Conservation (phyloP, 2,113 vertebrate genomes). For the Puffinus mauretanicus region DNA sequence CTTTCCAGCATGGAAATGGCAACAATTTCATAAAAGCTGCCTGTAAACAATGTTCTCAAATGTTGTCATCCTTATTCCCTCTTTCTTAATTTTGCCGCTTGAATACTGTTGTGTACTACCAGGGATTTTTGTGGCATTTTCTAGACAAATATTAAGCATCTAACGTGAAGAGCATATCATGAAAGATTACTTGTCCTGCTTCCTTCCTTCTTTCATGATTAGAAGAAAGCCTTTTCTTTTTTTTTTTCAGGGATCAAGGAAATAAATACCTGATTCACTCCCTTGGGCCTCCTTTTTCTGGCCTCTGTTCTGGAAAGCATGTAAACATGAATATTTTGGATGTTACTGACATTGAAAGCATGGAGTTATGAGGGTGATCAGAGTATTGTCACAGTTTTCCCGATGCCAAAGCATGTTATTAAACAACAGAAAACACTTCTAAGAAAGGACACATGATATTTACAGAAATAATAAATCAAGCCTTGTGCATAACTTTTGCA, state of each 20-base stretch:
- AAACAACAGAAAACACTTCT: slow-evolving; percentile 37
- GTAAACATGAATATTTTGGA: background rate
- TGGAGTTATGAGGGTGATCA: background rate
- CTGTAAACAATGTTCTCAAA: background rate
- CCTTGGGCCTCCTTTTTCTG: background rate
- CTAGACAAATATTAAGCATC: background rate
- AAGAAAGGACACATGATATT: background rate
- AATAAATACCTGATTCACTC: background rate
- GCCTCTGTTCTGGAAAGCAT: background rate
- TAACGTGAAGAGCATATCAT: background rate
- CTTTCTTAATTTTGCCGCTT: background rate
- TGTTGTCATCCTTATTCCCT: background rate
- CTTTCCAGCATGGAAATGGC: background rate
- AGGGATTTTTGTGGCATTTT: background rate
- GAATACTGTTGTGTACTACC: background rate
- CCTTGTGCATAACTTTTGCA: background rate
- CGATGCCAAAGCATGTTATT: background rate
- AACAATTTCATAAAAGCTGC: background rate
- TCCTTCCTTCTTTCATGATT: background rate
- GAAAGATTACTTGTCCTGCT: background rate
- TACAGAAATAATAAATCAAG: slow-evolving; percentile 17
- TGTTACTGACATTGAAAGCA: background rate
- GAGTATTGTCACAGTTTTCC: background rate
- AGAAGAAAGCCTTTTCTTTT: background rate
- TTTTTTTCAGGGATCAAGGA: background rate